Evolutionary conservation across 2,797 vertebrate species (phyloP), one percentile per base, ranked within the genome.

Genomic region (Cichlasoma orientale): DNA sequence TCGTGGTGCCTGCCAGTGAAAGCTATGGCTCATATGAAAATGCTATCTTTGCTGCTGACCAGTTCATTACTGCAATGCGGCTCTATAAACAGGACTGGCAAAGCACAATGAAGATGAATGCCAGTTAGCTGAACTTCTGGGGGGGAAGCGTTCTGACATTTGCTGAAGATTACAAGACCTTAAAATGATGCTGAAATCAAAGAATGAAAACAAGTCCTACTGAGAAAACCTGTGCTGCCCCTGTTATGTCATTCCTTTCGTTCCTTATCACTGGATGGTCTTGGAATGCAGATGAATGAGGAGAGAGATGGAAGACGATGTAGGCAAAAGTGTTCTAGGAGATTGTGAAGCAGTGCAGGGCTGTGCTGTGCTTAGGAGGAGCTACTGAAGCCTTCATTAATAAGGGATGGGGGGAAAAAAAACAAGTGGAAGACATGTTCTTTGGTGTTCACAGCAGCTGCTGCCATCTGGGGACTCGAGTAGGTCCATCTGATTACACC

Each of bases 371-470:
- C 44, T 82, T 47, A 47, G 38, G 36, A 57, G 69, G 50, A 33
- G 61, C n/a, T 38, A 53, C 55, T 79, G 21, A 56, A 55, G 7
- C 56, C 44, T 5, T 38, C 63, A 82, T 27, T 53, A 33, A 58
- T 47, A 74, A 71, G 36, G 25, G 55, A 66, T 8, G 52, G 59
- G 80, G 16, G 68, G 23, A 54, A 19, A 44, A 44, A 68, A 52
- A 73, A 50, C 19, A 18, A 79, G 70, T 10, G 19, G 41, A 27
- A 52, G 38, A 72, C 72, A 4, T 11, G 4, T 50, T 71, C 73
- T 86, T 92, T 86, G 84, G 91, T 88, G 92, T 93, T 88, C 82
- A 84, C 33, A 71, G 75, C 84, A 82, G 87, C 79, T 57, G 55
- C 84, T 74, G 77, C 58, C 27, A 57, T 89, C 82, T 78, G 83